Percentiles rank a stretch among this genome's conserved stretches.
Evolutionary conservation across 2,888 invertebrate genomes (phyloP).

Genomic region (Oscheius sp.): DNA sequence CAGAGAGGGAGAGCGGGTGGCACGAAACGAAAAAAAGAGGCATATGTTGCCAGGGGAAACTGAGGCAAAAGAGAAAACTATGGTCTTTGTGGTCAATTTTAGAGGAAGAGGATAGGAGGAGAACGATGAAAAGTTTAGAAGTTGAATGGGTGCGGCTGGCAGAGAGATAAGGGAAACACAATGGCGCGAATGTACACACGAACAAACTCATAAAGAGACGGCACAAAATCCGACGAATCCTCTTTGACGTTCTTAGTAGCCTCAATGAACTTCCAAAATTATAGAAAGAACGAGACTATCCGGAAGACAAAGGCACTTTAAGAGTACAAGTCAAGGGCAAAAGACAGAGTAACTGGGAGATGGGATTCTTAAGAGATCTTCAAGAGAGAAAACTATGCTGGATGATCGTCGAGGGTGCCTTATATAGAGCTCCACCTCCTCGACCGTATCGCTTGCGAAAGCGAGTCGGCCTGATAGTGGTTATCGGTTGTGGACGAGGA

Average conservation of each 20-base stretch:
- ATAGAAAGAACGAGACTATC: too few species aligned
- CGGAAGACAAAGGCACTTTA: too few species aligned
- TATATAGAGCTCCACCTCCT: conserved; percentile 23
- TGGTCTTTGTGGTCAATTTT: too few species aligned
- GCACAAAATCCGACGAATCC: background rate
- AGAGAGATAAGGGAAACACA: conserved; percentile 6
- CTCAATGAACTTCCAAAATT: too few species aligned
- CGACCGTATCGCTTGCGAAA: conserved; percentile 20
- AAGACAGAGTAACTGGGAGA: too few species aligned
- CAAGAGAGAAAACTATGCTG: background rate
- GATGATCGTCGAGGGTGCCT: background rate
- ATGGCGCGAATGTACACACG: background rate
- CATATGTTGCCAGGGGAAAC: too few species aligned
- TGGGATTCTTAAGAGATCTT: background rate
- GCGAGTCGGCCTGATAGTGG: background rate
- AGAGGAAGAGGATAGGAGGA: background rate
- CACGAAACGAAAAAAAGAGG: too few species aligned
- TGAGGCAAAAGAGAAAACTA: too few species aligned
- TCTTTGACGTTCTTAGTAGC: too few species aligned
- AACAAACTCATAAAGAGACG: conserved; percentile 3
- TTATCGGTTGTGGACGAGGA: background rate
- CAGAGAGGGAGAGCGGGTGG: too few species aligned
- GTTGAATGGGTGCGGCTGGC: background rate
- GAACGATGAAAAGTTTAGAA: background rate
- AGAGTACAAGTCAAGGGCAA: too few species aligned